Evolutionary conservation across 2,888 invertebrate genomes (phyloP).

Genomic region (Dioctria linearis): DNA sequence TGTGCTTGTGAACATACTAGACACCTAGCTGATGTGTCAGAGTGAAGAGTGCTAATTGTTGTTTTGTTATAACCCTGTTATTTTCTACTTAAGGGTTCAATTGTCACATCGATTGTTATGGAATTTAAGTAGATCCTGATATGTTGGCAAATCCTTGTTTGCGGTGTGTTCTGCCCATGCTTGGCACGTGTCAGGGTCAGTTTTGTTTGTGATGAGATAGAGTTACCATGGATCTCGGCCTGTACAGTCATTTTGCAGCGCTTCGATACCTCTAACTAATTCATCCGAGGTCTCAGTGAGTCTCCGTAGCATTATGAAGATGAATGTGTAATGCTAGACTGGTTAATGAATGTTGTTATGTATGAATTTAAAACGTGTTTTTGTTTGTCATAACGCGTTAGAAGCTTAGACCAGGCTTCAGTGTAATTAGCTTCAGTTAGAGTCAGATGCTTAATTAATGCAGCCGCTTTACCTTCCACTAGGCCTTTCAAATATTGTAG

Average conservation of each 20-base stretch:
- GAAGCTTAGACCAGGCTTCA: too few relatives aligned
- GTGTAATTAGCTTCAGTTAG: too few relatives aligned
- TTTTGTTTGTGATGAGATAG: background rate
- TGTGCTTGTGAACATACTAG: background rate
- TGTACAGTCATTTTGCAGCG: background rate
- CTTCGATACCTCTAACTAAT: background rate
- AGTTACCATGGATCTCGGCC: background rate
- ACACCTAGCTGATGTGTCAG: background rate
- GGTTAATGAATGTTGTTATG: too few relatives aligned
- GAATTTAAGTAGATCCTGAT: background rate
- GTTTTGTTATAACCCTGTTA: background rate
- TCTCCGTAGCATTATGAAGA: background rate
- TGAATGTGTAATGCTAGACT: too few relatives aligned
- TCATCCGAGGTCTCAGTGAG: background rate
- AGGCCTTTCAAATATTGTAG: too few relatives aligned
- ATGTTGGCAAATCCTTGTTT: background rate
- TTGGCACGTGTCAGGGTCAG: background rate
- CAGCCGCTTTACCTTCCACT: too few relatives aligned
- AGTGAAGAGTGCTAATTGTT: background rate
- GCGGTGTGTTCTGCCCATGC: background rate
- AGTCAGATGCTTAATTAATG: too few relatives aligned
- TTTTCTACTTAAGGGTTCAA: background rate
- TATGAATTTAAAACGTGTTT: too few relatives aligned
- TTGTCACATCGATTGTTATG: slow-evolving; percentile 18
- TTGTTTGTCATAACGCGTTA: too few relatives aligned